Conservation (phyloP, 2,888 invertebrate genomes). For the Platypus cylindrus region DNA sequence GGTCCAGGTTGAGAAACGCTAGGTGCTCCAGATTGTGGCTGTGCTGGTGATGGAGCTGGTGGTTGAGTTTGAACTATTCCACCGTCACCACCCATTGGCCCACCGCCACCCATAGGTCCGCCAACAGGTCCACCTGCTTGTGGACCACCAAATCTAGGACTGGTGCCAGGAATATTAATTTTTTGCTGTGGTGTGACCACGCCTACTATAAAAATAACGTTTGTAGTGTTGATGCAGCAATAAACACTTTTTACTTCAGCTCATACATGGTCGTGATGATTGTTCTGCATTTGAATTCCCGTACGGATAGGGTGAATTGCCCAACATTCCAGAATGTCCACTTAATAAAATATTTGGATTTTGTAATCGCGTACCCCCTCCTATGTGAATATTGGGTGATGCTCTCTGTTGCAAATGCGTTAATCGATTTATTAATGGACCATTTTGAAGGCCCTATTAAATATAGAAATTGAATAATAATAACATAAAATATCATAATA, state of each 20-base stretch:
- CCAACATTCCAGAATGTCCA: constrained; percentile 39
- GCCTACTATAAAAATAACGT: constrained; percentile 21
- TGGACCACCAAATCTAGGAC: constrained; percentile 33
- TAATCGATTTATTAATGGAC: constrained; percentile 51
- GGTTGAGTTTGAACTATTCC: constrained; percentile 64
- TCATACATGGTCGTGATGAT: too few relatives aligned
- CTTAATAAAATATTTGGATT: constrained; percentile 38
- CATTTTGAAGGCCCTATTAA: constrained; percentile 58
- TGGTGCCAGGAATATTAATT: constrained; percentile 20
- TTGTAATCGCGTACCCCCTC: constrained; percentile 48
- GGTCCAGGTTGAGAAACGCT: constrained; percentile 45
- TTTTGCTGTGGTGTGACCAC: constrained; percentile 44
- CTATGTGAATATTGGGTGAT: constrained; percentile 33
- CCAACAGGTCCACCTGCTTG: constrained; percentile 33
- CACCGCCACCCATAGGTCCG: constrained; percentile 35
- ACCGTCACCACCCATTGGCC: constrained; percentile 40
- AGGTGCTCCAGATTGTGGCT: constrained; percentile 63
- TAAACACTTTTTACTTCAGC: too few relatives aligned
- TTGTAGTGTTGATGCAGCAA: neutral
- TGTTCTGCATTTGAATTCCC: constrained; percentile 43
- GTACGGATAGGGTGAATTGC: constrained; percentile 38
- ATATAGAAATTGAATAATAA: constrained; percentile 11
- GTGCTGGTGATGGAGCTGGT: constrained; percentile 64
- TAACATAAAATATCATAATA: neutral
- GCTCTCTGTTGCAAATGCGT: constrained; percentile 36